phyloP scores from a whole-genome alignment of 2,113 vertebrate genomes.

The Cavia aperea region DNA sequence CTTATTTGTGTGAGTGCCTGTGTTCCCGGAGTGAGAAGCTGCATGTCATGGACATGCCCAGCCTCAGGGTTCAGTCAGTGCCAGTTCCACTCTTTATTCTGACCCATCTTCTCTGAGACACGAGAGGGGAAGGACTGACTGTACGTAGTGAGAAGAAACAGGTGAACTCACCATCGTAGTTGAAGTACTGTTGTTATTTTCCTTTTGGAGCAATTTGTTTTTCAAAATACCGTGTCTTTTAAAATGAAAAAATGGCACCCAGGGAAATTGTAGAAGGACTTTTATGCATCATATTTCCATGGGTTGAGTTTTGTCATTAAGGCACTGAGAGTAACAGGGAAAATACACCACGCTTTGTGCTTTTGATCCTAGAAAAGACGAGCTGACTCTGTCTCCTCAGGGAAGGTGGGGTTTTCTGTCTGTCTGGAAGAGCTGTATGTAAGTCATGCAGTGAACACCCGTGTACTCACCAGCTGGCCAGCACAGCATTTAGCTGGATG shows the following conservation, averaged over 20 bases:
- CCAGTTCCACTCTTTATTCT: neutral
- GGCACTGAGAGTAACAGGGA: neutral
- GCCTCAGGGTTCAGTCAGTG: neutral
- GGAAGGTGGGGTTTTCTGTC: neutral
- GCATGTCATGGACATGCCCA: neutral
- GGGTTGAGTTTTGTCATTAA: neutral
- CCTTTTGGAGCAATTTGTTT: neutral
- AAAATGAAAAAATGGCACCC: neutral
- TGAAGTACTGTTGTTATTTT: neutral
- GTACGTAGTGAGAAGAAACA: neutral
- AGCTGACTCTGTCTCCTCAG: neutral
- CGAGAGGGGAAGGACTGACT: neutral
- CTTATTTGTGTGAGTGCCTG: neutral
- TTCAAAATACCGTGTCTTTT: neutral
- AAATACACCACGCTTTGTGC: neutral
- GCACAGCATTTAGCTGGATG: neutral
- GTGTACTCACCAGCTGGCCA: neutral
- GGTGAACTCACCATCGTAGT: neutral
- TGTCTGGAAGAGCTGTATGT: neutral
- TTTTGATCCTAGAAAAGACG: neutral
- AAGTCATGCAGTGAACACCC: neutral
- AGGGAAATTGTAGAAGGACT: neutral
- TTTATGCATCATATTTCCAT: neutral
- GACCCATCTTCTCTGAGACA: neutral
- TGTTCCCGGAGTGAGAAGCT: neutral